Evolutionary conservation across 1,140 invertebrate species (phyloP), one percentile per base, ranked within the genome.

Genomic region (Propsilocerus akamusi): DNA sequence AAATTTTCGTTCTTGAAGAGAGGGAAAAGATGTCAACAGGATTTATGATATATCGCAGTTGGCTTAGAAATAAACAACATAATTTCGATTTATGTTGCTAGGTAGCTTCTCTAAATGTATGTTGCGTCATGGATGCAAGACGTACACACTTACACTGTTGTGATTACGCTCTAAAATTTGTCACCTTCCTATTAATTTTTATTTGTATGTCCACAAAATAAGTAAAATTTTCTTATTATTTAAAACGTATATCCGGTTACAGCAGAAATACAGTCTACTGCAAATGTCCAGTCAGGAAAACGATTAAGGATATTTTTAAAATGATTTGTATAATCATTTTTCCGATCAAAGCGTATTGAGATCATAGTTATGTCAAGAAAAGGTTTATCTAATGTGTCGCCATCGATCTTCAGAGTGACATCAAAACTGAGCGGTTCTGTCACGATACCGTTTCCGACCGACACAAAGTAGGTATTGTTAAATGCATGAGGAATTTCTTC

Each of bases 281-380:
- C 49, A 56, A 59, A 56, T 28, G 61, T 49, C 64, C 64, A 66
- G 14, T 55, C 46, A 34, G 64, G 64, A 49, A 66, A 56, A 54
- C 61, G 51, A 2, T 52, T 55, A 3, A 66, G 41, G 47, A 66
- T 55, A 32, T 57, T 48, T 7, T 49, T 47, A 59, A 58, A 66
- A 14, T 56, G 49, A 12, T 57, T 52, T 6, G 58, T 62, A 41
- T 51, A 51, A 8, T 57, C 53, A 48, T 52, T 54, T 24, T 57
- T 49, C 20, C 58, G 53, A 48, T 65, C 59, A 3, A 56, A 53
- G 34, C 60, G 60, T 47, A 55, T 54, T 2, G 58, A 59, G 12
- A 52, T 52, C 7, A 65, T 25, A 22, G 54, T 54, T 22, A 64
- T 53, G 49, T 63, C 59, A 8, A 62, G 51, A 10, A 57, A 53